A percentile compares a stretch with the other conserved stretches of the same genome.
These are phyloP conservation scores for Platysteira castanea DNA, from an alignment of 2,113 vertebrate genomes.

Conservation along the genomic window DNA sequence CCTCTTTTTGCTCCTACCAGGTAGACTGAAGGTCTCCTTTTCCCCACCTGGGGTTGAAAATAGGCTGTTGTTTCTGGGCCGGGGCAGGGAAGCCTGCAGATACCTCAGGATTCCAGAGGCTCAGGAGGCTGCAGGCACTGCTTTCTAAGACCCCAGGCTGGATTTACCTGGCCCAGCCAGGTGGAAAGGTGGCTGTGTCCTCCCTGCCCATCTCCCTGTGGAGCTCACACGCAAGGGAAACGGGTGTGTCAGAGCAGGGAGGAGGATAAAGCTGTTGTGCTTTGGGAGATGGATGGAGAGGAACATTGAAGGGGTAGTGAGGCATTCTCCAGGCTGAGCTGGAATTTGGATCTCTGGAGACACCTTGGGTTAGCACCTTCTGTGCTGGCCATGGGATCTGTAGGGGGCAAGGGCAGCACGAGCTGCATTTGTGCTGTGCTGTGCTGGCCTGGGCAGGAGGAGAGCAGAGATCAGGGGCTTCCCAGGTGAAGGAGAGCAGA, in stretches of 20 bases:
- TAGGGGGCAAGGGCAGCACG: neutral
- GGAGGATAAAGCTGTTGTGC: neutral
- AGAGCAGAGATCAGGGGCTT: neutral
- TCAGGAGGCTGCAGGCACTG: accelerated
- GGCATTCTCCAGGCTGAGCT: neutral
- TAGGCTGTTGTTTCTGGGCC: neutral
- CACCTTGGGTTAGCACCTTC: neutral
- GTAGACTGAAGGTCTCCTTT: conserved; percentile 28
- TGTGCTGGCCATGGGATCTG: accelerated
- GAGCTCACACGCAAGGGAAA: neutral
- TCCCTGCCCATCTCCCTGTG: neutral
- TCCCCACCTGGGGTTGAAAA: neutral
- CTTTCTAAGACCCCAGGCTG: neutral
- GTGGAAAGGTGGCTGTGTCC: neutral
- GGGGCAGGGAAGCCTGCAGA: neutral
- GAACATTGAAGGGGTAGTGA: neutral
- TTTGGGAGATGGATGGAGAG: neutral
- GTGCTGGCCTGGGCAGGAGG: neutral
- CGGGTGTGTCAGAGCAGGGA: accelerated
- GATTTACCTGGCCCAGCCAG: neutral
- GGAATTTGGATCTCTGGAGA: neutral
- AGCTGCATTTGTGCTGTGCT: neutral
- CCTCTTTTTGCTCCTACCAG: neutral
- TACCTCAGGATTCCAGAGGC: neutral
- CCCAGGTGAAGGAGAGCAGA: neutral